Conservation (phyloP, 2,797 vertebrate species). For the Picus viridis region DNA sequence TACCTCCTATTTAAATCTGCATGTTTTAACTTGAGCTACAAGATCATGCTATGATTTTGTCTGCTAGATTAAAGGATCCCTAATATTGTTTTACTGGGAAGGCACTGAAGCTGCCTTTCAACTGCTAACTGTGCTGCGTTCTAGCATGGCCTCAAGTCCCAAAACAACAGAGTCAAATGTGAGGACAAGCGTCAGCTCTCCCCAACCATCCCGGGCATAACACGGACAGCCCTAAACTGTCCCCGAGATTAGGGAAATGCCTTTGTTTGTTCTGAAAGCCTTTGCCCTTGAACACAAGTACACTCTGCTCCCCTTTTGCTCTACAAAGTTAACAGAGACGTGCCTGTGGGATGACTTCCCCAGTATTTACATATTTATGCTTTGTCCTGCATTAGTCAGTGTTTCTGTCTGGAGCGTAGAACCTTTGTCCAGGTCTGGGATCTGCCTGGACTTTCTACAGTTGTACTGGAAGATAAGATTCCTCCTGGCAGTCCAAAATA, state of each 20-base stretch:
- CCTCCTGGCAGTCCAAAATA: not conserved
- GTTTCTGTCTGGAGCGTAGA: conserved; percentile 33
- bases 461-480: not conserved
- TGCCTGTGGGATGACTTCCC: conserved; percentile 6
- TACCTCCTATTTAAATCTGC: not conserved
- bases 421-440: conserved; percentile 52
- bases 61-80: not conserved
- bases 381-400: conserved; percentile 35
- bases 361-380: conserved; percentile 53
- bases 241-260: not conserved
- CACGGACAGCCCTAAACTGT: not conserved
- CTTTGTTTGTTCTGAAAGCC: conserved; percentile 21
- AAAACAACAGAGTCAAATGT: not conserved
- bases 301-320: not conserved
- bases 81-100: not conserved
- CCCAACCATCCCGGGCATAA: not conserved
- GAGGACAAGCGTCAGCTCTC: not conserved
- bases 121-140: not conserved
- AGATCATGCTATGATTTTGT: not conserved
- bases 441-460: not conserved
- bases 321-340: conserved; percentile 1
- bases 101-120: not conserved
- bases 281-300: conserved; percentile 18
- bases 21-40: not conserved
- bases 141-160: not conserved